phyloP scores from a whole-genome alignment of 2,797 vertebrate species.

The Hybognathus amarus region DNA sequence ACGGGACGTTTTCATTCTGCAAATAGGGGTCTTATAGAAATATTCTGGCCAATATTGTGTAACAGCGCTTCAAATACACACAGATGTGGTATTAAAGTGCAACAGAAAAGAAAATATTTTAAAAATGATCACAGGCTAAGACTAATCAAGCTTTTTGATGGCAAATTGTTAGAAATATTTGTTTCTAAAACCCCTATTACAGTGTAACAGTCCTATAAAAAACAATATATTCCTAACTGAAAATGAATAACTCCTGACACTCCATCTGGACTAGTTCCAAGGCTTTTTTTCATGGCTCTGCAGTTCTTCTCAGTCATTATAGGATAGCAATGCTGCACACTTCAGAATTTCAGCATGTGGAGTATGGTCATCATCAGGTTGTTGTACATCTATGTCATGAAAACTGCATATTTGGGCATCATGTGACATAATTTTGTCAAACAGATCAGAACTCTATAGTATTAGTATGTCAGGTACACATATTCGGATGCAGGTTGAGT shows the following conservation, averaged over 20 bases:
- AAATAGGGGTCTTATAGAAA: slow-evolving; percentile 33
- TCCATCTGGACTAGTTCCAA: neutral
- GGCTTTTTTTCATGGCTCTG: neutral
- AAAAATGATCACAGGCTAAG: too few species aligned
- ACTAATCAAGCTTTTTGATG: neutral
- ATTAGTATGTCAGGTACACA: too few species aligned
- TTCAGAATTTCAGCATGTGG: neutral
- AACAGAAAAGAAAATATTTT: neutral
- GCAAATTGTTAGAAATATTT: neutral
- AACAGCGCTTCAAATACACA: neutral
- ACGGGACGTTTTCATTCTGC: slow-evolving; percentile 64
- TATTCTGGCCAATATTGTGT: neutral
- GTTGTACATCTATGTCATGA: neutral
- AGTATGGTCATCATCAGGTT: neutral
- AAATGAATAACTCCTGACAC: neutral
- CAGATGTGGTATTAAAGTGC: neutral
- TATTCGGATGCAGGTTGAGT: neutral
- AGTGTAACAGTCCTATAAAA: neutral
- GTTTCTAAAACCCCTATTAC: neutral
- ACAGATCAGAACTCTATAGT: too few species aligned
- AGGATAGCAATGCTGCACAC: neutral
- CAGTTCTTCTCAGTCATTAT: neutral
- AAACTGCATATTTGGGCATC: neutral
- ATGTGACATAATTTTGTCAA: neutral
- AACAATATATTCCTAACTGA: neutral